Percentiles rank a stretch among this genome's conserved stretches.
Evolutionary conservation across 2,888 invertebrate species (phyloP).

Genomic region (Sussaba pulchella): DNA sequence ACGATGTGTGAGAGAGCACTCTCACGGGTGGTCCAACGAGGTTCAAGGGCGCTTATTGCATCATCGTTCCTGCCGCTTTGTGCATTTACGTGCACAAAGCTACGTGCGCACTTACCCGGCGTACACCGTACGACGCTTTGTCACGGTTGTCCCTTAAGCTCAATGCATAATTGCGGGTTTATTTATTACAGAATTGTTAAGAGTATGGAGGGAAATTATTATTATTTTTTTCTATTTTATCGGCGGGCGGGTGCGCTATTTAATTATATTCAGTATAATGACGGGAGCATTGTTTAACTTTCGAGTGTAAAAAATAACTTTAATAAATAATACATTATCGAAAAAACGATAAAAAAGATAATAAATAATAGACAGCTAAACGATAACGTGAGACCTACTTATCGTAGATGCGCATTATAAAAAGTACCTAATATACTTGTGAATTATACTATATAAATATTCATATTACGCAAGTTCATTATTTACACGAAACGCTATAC

Average conservation of each 20-base stretch:
- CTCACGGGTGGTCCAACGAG: slow-evolving; percentile 12
- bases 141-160: neutral
- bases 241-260: neutral
- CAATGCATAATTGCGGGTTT: neutral
- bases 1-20: neutral
- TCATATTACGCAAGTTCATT: slow-evolving; percentile 37
- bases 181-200: neutral
- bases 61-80: slow-evolving; percentile 16
- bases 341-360: slow-evolving; percentile 76
- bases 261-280: neutral
- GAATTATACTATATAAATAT: slow-evolving; percentile 30
- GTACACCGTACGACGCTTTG: neutral
- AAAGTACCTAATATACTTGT: slow-evolving; percentile 31
- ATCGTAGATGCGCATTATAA: slow-evolving; percentile 47
- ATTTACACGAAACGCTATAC: slow-evolving; percentile 62
- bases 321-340: slow-evolving; percentile 80
- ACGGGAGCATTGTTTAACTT: slow-evolving; percentile 6
- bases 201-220: neutral
- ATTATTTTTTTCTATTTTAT: neutral
- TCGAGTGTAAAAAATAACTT: slow-evolving; percentile 81
- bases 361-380: slow-evolving; percentile 71
- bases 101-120: neutral
- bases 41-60: slow-evolving; percentile 40
- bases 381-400: slow-evolving; percentile 62
- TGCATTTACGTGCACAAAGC: neutral